Conservation (phyloP, 2,113 vertebrate genomes). For the Corythornis madagascariensis region DNA sequence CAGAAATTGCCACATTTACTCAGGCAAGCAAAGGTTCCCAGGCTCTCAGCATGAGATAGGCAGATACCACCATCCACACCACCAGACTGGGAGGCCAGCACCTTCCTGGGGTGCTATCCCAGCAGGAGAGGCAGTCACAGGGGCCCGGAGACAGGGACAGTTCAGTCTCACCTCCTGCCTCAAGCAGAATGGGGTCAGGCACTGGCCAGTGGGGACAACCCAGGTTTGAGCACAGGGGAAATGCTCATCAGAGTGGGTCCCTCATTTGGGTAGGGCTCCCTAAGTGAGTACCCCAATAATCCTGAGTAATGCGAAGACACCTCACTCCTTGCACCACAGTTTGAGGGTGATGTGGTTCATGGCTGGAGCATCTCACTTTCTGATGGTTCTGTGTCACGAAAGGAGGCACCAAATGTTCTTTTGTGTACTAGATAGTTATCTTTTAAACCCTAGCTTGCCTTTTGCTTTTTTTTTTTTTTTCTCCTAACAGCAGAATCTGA, state of each 20-base stretch:
- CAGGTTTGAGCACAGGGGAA: rapidly evolving
- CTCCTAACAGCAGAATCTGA: background rate
- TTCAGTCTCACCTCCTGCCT: background rate
- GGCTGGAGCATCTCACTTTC: background rate
- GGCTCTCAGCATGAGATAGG: conserved; percentile 21
- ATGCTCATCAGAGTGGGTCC: rapidly evolving
- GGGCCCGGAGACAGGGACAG: background rate
- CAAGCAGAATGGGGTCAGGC: background rate
- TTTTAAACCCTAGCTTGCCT: background rate
- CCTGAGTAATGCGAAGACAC: background rate
- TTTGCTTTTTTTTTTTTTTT: background rate
- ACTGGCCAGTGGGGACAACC: rapidly evolving
- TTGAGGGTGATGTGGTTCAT: background rate
- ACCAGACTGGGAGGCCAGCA: background rate
- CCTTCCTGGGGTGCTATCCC: background rate
- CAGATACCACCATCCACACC: background rate
- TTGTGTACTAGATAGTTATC: background rate
- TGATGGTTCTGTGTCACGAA: background rate
- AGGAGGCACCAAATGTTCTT: background rate
- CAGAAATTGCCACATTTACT: conserved; percentile 59
- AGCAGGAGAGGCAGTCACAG: background rate
- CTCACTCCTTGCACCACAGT: rapidly evolving
- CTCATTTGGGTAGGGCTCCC: background rate
- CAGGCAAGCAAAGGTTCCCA: conserved; percentile 57
- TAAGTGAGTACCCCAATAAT: background rate